Percentiles rank a stretch among this genome's conserved stretches.
Evolutionary conservation across 1,140 invertebrate genomes (phyloP).

Genomic region (Drepana arcuata): DNA sequence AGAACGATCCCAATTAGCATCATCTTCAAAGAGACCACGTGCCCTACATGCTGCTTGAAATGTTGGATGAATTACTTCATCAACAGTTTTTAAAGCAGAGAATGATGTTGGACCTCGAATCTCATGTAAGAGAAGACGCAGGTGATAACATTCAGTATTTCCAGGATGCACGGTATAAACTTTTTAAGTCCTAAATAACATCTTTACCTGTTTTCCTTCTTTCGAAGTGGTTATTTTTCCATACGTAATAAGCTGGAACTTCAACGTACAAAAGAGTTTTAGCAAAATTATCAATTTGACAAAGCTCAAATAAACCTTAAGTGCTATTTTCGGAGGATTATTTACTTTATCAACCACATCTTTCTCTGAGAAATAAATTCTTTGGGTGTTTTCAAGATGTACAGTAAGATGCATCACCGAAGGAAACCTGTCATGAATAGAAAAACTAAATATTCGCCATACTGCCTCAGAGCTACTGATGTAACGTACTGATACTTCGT

Average conservation of each 20-base stretch:
- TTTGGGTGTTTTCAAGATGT: slow-evolving; percentile 19
- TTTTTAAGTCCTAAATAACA: slow-evolving; percentile 19
- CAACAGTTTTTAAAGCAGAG: slow-evolving; percentile 39
- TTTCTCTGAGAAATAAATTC: slow-evolving; percentile 20
- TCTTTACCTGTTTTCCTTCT: slow-evolving; percentile 11
- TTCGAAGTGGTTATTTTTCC: slow-evolving; percentile 22
- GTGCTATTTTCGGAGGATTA: slow-evolving; percentile 21
- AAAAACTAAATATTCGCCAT: slow-evolving; percentile 57
- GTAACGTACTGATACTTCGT: too few relatives aligned
- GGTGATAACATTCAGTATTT: slow-evolving; percentile 38
- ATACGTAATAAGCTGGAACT: slow-evolving; percentile 23
- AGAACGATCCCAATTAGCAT: not conserved
- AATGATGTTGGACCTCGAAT: slow-evolving; percentile 49
- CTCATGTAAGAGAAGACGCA: slow-evolving; percentile 46
- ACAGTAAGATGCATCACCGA: slow-evolving; percentile 45
- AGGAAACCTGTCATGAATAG: slow-evolving; percentile 53
- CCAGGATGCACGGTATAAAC: slow-evolving; percentile 37
- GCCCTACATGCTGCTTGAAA: slow-evolving; percentile 48
- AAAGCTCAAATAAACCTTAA: slow-evolving; percentile 23
- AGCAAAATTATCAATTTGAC: slow-evolving; percentile 19
- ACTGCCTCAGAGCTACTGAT: slow-evolving; percentile 50
- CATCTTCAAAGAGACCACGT: slow-evolving; percentile 25
- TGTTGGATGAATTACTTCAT: slow-evolving; percentile 39
- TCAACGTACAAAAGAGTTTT: slow-evolving; percentile 19
- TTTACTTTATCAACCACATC: slow-evolving; percentile 19